Conservation (phyloP, 2,113 vertebrate species). For the Chaetura pelagica region DNA sequence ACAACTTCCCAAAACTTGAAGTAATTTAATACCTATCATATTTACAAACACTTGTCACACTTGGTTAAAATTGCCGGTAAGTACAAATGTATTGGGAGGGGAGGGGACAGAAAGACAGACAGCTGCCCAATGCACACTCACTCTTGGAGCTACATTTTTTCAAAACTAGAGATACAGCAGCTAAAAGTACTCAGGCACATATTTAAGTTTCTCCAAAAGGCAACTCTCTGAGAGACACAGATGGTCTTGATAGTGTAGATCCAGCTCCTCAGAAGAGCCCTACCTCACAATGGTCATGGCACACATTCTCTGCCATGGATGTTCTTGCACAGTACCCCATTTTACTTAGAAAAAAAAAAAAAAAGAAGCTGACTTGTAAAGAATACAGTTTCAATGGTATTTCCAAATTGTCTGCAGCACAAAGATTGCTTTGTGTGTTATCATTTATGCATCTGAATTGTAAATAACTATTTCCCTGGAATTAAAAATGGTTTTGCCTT, state of each 20-base stretch:
- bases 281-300: neutral
- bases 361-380: neutral
- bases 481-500: conserved; percentile 35
- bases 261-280: neutral
- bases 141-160: neutral
- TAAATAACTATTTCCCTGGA: conserved; percentile 19
- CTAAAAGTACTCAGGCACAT: neutral
- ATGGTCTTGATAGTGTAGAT: neutral
- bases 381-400: neutral
- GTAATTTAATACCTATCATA: neutral
- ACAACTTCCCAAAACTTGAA: neutral
- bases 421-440: neutral
- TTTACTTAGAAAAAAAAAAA: neutral
- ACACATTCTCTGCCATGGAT: neutral
- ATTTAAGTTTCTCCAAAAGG: neutral
- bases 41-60: neutral
- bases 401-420: neutral
- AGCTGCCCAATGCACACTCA: neutral
- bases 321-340: neutral
- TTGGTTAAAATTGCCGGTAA: neutral
- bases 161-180: neutral
- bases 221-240: neutral
- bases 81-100: neutral
- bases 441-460: neutral
- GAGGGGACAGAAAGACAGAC: neutral